Evolutionary conservation across 2,113 vertebrate genomes (phyloP), one percentile per base, ranked within the genome.

Genomic region (Oncorhynchus tshawytscha): DNA sequence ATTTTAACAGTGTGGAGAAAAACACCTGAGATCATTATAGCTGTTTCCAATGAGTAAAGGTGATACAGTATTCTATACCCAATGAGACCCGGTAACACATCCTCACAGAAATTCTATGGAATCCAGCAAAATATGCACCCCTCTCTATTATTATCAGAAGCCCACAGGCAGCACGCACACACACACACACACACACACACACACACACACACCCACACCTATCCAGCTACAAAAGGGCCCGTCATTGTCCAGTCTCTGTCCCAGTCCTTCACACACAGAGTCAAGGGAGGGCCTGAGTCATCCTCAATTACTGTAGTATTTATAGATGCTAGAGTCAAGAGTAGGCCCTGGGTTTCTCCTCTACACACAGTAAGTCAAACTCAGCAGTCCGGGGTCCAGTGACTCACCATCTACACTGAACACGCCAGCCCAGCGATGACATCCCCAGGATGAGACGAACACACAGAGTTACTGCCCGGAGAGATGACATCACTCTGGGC

Each of bases 261-360:
- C 86, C 85, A 66, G 59, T 72, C 24, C 9, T 16, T 60, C 5
- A 25, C 8, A 83, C 60, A 77, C 77, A 87, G 72, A 85, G 69
- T 80, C 80, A 83, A 74, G 79, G 78, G 15, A 74, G 75, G 77
- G 85, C 83, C 78, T 89, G 87, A 90, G 80, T 92, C 90, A 92
- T 83, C 80, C 79, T 51, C 73, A 57, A 87, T 90, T 89, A 91
- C 80, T 29, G 82, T 81, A 79, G 82, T 88, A 90, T 90, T 87
- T 89, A 88, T 85, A 86, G 90, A 85, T 65, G 71, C 70, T 66
- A 70, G 77, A 89, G 87, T 86, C 20, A 45, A 45, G 9, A 45
- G 39, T 11, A 45, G 85, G 77, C 85, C 86, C 80, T 73, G 60
- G 57, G 59, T 13, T 59, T 83, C 77, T 70, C 66, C 67, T 74